Base-by-base conservation (phyloP, 2,113 vertebrate genomes). In the Monarcha castaneiventris region DNA sequence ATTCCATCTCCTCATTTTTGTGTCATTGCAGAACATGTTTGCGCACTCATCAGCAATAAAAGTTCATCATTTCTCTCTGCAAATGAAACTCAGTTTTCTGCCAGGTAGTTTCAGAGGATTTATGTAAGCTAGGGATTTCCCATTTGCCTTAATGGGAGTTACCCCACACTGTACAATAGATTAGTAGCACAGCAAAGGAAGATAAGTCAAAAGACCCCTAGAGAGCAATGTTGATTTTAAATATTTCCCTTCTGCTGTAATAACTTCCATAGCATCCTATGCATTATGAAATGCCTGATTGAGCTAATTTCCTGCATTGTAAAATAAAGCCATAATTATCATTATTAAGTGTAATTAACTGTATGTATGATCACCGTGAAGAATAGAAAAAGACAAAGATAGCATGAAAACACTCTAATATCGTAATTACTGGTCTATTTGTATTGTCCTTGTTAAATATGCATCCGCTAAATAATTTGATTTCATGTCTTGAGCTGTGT, bases 311-410 rank as follows among this genome's bases (percentile, higher is more conserved):
- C 68, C 83, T 86, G 43, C 79, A 35, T 67, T 93, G 76, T 86
- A 94, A 90, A 91, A 83, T 74, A 96, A 96, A 84, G 48, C 35
- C 48, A 39, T 93, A 83, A 93, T 96, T 94, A 84, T 94, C 8
- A 76, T 93, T 95, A 93, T 89, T 95, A 93, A 94, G 48, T 90
- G 51, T 84, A 96, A 94, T 96, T 97, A 96, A 71, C 84, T 91
- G 58, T 85, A 74, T 48, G 61, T 77, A 63, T 92, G 82, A 93
- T 95, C 82, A 71, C 79, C 13, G 12, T 26, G 26, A 87, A 67
- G 41, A 91, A 74, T 6, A 84, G 58, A 62, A 73, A 68, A 95
- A 93, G 54, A 68, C 58, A 79, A 96, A 91, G 86, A 93, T 54
- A 85, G 55, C 48, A 90, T 62, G 37, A 90, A 91, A 93, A 71